Evolutionary conservation across 2,888 invertebrate genomes (phyloP).

Genomic region (Chydorus sphaericus): DNA sequence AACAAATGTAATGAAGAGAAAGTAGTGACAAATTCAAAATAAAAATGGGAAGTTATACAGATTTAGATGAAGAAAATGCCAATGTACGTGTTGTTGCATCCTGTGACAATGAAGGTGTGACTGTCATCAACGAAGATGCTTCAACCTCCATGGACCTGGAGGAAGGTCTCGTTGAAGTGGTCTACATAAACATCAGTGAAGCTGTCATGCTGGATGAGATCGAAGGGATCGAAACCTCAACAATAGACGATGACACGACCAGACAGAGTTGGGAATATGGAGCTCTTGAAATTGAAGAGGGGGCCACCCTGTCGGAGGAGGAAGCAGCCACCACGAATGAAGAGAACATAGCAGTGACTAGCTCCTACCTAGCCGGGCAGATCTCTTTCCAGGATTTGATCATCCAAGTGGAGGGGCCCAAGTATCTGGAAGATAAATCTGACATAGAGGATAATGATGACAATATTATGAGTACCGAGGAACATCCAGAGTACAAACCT

Average conservation of each 20-base stretch:
- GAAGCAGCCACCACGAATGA: neutral
- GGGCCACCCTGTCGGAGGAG: neutral
- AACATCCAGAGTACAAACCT: neutral
- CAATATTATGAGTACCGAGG: neutral
- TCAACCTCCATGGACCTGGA: neutral
- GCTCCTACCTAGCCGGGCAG: neutral
- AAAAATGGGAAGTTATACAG: no score
- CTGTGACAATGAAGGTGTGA: neutral
- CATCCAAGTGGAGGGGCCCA: neutral
- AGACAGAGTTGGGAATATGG: neutral
- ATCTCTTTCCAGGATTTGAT: neutral
- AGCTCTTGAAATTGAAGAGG: neutral
- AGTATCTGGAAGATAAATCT: neutral
- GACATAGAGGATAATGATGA: neutral
- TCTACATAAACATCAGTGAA: neutral
- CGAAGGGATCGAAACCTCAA: neutral
- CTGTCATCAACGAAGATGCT: neutral
- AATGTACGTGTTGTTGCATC: neutral
- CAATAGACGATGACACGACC: neutral
- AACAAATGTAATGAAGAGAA: no score
- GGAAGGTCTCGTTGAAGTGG: neutral
- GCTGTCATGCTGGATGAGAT: neutral
- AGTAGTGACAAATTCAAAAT: no score
- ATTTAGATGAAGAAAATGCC: no score
- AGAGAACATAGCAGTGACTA: neutral